Conservation (phyloP, 2,797 vertebrate genomes). For the Kryptolebias ocellatus region DNA sequence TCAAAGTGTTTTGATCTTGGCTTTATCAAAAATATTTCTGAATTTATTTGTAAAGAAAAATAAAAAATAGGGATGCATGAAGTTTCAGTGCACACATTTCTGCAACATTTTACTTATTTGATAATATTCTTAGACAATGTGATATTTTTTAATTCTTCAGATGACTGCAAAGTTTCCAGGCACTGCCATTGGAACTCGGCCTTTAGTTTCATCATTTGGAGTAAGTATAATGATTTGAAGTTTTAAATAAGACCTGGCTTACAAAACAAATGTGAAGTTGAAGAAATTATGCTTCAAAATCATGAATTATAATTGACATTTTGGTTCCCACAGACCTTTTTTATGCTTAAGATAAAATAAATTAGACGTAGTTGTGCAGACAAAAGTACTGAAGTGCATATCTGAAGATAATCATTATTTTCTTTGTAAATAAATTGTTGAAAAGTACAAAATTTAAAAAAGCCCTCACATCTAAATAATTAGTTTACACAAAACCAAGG, state of each 20-base stretch:
- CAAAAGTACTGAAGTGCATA: background rate
- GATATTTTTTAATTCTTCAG: conserved; percentile 68
- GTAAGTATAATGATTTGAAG: conserved; percentile 72
- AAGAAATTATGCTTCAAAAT: too few relatives aligned
- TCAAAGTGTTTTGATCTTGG: too few relatives aligned
- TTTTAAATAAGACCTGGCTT: background rate
- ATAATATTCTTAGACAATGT: background rate
- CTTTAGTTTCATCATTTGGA: conserved; percentile 88
- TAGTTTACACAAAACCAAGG: too few relatives aligned
- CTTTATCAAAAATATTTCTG: too few relatives aligned
- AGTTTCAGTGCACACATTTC: too few relatives aligned
- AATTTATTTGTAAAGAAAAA: too few relatives aligned
- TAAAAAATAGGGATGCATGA: too few relatives aligned
- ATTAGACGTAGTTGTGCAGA: background rate
- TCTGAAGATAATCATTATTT: background rate
- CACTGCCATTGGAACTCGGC: conserved; percentile 85
- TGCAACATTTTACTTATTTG: background rate
- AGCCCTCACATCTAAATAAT: too few relatives aligned
- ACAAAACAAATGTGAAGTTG: background rate
- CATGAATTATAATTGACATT: too few relatives aligned
- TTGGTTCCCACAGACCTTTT: background rate
- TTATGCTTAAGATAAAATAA: background rate
- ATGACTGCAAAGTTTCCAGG: conserved; percentile 92
- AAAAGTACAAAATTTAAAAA: background rate
- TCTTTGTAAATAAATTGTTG: background rate